Evolutionary conservation across 2,797 vertebrate species (phyloP), one percentile per base, ranked within the genome.

Genomic region (Antennarius maculatus): DNA sequence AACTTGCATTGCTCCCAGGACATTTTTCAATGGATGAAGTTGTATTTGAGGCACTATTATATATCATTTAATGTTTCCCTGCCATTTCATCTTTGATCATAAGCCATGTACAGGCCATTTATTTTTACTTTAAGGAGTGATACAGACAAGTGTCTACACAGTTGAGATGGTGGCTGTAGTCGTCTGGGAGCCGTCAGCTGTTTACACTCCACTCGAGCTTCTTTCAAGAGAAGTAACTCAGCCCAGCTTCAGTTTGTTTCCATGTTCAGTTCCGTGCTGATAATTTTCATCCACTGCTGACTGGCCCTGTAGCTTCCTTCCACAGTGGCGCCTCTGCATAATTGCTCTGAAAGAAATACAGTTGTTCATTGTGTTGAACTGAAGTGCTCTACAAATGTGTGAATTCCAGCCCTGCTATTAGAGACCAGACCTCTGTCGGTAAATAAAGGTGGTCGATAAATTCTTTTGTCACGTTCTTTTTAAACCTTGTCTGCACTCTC

Each of bases 401-500:
- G 94, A 94, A 94, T 88, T 91, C 91, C 73, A 90, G 89, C 92
- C 93, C 94, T 94, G 94, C 93, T 94, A 93, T 93, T 91, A 70
- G 87, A 88, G 90, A 90, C 91, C 92, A 88, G 90, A 90, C 91
- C 92, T 94, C 92, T 92, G 91, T 94, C 91, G 88, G 90, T 93
- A 92, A 94, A 94, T 94, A 93, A 94, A 94, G 93, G 81, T 92
- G 91, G 92, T 94, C 92, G 87, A 91, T 92, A 92, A 85, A 94
- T 83, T 76, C 87, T 43, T 77, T 69, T 83, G 90, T 91, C 79
- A 42, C 54, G 72, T 87, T 85, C 84, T 63, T 66, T 15, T 23
- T 41, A 18, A 12, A 18, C 43, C 4, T 47, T 6, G 0, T 0
- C 42, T 11, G 2, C 6, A 47, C 2, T 29, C n/a, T 46, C 16